Base-by-base conservation (phyloP, 2,113 vertebrate genomes). In the Protobothrops flavoviridis region DNA sequence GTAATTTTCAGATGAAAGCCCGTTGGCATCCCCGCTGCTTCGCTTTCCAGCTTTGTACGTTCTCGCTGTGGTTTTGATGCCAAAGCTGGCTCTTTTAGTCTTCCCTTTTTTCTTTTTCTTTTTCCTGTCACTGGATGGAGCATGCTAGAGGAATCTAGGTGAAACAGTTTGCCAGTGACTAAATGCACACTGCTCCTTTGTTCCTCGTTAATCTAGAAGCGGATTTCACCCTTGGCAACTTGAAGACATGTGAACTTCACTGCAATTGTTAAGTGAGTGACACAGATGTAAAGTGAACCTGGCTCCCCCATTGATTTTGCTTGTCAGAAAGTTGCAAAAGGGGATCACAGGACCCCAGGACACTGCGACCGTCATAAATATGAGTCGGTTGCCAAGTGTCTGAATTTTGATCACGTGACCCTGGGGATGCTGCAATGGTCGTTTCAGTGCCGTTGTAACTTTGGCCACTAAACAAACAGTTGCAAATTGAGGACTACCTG, bases 1-100 rank as follows among this genome's bases (percentile, higher is more conserved):
- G 90, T 89, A 53, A 93, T 85, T 91, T 89, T 59, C 64, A 85
- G 90, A 85, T 33, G 87, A 91, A 85, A 91, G 64, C 13, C 17
- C 59, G 91, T n/a, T 56, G 33, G 15, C 74, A 39, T 74, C 23
- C 43, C 86, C 13, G 39, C 89, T 2, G 45, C 85, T 93, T 59
- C 23, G 5, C 39, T 57, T 81, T 7, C 90, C 29, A 15, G 20
- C 12, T 53, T 11, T 21, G 4, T 3, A 26, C 64, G 13, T 21
- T n/a, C 26, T 4, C 0, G 3, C 9, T n/a, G 21, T 11, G 39
- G n/a, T 10, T 55, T 53, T 3, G 20, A 55, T 91, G 52, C 89
- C 15, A 21, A 6, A 52, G 17, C 45, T 26, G 20, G 52, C 17
- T 55, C 17, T 88, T 2, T 91, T 3, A 17, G n/a, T 26, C 7